Evolutionary conservation across 2,797 vertebrate genomes (phyloP).

Genomic region (Carduelis carduelis): DNA sequence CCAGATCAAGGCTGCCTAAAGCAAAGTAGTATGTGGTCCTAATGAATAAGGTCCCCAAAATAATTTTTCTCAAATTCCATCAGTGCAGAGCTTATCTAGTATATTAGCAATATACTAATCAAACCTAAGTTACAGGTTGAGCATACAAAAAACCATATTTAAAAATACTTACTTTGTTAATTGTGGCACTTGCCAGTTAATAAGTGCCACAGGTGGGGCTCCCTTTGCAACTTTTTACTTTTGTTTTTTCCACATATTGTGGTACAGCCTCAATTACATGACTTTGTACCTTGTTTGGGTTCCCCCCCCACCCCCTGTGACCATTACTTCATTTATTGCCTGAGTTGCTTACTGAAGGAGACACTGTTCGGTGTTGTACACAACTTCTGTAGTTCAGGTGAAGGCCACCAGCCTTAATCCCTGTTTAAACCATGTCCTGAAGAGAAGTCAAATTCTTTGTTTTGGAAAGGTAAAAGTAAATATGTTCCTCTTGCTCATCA

Average conservation of each 20-base stretch:
- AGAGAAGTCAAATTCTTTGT: background rate
- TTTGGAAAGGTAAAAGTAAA: background rate
- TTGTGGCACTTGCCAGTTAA: background rate
- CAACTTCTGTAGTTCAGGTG: background rate
- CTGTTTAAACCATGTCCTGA: background rate
- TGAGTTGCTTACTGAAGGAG: background rate
- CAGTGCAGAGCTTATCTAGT: background rate
- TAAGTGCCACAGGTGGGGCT: background rate
- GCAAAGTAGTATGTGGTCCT: background rate
- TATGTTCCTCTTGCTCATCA: background rate
- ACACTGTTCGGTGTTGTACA: background rate
- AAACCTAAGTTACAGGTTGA: background rate
- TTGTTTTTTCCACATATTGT: background rate
- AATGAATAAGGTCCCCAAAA: background rate
- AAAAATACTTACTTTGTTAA: background rate
- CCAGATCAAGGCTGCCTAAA: background rate
- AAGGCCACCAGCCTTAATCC: background rate
- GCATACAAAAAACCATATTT: background rate
- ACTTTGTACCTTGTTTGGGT: background rate
- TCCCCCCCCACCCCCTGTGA: fast-evolving
- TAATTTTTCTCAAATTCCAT: background rate
- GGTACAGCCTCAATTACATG: background rate
- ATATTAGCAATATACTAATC: background rate
- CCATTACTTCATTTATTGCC: background rate
- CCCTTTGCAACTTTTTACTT: background rate